These are phyloP conservation scores for Scopus umbretta DNA, from an alignment of 2,113 vertebrate species.

Conservation along the genomic window DNA sequence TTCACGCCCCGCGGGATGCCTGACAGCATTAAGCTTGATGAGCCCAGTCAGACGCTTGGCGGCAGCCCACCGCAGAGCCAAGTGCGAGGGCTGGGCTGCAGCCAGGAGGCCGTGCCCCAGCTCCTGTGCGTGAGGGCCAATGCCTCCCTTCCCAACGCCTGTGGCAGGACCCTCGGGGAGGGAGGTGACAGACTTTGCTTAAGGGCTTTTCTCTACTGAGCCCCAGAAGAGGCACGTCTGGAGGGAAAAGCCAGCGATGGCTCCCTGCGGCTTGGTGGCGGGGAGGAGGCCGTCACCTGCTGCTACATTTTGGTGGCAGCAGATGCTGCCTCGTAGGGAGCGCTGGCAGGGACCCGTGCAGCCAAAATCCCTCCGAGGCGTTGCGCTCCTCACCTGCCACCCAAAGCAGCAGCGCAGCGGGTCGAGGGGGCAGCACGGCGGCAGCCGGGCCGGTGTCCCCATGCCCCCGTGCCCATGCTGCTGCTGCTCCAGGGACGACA, in stretches of 20 bases:
- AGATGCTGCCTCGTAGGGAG: not conserved
- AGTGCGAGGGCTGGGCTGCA: accelerated
- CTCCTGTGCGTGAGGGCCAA: accelerated
- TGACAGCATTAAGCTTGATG: not conserved
- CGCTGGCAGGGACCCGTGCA: accelerated
- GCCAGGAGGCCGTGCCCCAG: not conserved
- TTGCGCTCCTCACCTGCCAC: accelerated
- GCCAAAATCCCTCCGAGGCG: not conserved
- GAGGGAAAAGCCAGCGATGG: not conserved
- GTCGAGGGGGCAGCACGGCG: no score
- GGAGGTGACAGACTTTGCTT: not conserved
- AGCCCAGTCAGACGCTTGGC: no score
- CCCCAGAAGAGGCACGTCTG: not conserved
- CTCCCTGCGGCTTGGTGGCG: not conserved
- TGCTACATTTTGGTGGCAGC: not conserved
- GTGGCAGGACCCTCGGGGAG: accelerated
- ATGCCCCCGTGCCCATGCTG: no score
- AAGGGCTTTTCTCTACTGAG: not conserved
- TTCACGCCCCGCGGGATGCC: accelerated
- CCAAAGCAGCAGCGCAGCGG: accelerated
- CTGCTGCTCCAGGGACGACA: not conserved
- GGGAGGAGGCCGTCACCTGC: not conserved
- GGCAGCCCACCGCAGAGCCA: accelerated
- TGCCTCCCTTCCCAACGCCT: accelerated
- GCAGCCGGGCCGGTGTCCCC: not conserved